Conservation (phyloP, 2,113 vertebrate species). For the Cyanoliseus patagonus region DNA sequence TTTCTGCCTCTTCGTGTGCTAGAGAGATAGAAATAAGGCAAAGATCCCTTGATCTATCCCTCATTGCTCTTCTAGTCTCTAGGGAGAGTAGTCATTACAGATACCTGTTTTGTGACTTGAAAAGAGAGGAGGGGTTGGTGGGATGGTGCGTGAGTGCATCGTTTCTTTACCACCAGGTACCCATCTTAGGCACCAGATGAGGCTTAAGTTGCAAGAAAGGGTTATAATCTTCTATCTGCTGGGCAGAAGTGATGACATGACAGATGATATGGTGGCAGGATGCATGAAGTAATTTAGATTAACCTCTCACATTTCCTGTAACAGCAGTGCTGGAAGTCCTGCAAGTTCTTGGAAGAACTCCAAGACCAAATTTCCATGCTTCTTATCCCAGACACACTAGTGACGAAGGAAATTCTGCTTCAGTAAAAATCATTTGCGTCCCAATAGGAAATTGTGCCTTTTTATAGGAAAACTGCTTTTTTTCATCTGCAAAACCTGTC, state of each 20-base stretch:
- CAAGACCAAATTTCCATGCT: slow-evolving; percentile 24
- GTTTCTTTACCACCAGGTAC: not conserved
- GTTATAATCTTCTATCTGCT: not conserved
- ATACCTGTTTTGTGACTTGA: not conserved
- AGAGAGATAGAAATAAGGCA: not conserved
- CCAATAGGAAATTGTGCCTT: slow-evolving; percentile 11
- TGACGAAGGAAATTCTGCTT: slow-evolving; percentile 24
- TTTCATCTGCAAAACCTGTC: slow-evolving; percentile 13
- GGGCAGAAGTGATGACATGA: not conserved
- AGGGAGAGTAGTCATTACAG: not conserved
- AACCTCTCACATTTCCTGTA: slow-evolving; percentile 1
- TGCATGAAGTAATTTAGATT: slow-evolving; percentile 9
- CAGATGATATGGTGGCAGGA: not conserved
- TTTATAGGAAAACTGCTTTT: slow-evolving; percentile 29
- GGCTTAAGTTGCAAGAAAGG: not conserved
- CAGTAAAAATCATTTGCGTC: slow-evolving; percentile 6
- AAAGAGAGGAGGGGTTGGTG: not conserved
- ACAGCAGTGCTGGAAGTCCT: not conserved
- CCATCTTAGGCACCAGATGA: not conserved
- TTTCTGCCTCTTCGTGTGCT: not conserved
- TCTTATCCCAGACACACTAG: not conserved
- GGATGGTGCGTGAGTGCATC: not conserved
- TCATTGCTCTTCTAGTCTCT: not conserved
- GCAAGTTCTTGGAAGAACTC: slow-evolving; percentile 25
- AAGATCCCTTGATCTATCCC: not conserved